Conservation (phyloP, 2,888 invertebrate genomes). For the Tribolium freemani region DNA sequence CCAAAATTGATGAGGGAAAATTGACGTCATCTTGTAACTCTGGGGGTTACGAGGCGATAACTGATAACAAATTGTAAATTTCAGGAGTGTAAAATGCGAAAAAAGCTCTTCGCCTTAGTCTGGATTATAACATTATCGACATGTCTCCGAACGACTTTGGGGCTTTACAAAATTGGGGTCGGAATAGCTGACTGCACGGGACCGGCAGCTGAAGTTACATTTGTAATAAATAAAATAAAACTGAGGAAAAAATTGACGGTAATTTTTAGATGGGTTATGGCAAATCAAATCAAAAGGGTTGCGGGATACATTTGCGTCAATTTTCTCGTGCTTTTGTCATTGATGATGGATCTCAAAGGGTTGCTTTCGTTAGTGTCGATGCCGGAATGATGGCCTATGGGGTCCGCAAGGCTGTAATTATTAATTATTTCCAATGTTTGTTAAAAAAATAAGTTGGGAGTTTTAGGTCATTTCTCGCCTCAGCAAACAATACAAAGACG, state of each 20-base stretch:
- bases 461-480: constrained; percentile 81
- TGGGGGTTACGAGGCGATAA: too few relatives aligned
- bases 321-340: constrained; percentile 89
- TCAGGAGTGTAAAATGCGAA: not conserved
- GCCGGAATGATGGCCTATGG: constrained; percentile 90
- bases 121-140: not conserved
- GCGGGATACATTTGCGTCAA: constrained; percentile 89
- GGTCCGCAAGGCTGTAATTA: constrained; percentile 77
- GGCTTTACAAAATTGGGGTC: constrained; percentile 75
- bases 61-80: not conserved
- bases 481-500: constrained; percentile 74
- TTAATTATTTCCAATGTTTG: not conserved
- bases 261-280: constrained; percentile 91
- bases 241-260: not conserved
- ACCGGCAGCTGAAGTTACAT: constrained; percentile 88
- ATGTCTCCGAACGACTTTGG: not conserved
- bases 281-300: constrained; percentile 83
- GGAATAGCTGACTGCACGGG: constrained; percentile 95
- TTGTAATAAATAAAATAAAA: constrained; percentile 76
- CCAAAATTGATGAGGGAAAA: not conserved
- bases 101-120: not conserved
- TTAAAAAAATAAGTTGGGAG: not conserved
- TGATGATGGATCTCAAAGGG: constrained; percentile 74
- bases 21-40: not conserved
- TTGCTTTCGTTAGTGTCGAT: constrained; percentile 89